phyloP scores from a whole-genome alignment of 1,140 invertebrate species.

The Tenebrio molitor region DNA sequence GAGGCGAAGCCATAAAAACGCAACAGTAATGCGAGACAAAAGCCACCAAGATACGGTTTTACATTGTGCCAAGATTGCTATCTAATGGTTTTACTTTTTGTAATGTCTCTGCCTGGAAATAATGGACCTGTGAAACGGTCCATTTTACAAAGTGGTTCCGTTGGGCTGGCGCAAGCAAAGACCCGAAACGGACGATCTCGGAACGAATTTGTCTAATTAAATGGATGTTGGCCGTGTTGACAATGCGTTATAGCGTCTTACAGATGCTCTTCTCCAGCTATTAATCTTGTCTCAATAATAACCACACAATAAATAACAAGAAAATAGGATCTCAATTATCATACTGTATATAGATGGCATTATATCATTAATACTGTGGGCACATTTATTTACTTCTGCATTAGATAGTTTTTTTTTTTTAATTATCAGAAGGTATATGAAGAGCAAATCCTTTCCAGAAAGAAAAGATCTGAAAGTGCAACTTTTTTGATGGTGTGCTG shows the following conservation, averaged over 20 bases:
- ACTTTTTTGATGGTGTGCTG: too few species aligned
- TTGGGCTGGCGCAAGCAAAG: too few species aligned
- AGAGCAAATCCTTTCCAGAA: too few species aligned
- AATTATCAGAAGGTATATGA: too few species aligned
- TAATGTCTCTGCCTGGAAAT: neutral
- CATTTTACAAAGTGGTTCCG: neutral
- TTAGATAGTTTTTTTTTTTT: too few species aligned
- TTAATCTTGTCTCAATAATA: too few species aligned
- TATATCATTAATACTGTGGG: too few species aligned
- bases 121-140: neutral
- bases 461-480: too few species aligned
- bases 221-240: neutral
- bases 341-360: too few species aligned
- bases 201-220: conserved; percentile 5
- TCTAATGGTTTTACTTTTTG: conserved; percentile 1
- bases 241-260: neutral
- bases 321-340: too few species aligned
- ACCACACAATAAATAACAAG: too few species aligned
- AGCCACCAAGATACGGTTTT: conserved; percentile 7
- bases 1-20: conserved; percentile 1
- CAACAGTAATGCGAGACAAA: conserved; percentile 1
- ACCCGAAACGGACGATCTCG: neutral
- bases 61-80: conserved; percentile 6
- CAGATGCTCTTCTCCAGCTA: neutral
- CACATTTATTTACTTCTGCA: too few species aligned